Percentiles rank a stretch among this genome's conserved stretches.
Conservation (phyloP, 2,888 invertebrate genomes). For the Drosophila rubida region DNA sequence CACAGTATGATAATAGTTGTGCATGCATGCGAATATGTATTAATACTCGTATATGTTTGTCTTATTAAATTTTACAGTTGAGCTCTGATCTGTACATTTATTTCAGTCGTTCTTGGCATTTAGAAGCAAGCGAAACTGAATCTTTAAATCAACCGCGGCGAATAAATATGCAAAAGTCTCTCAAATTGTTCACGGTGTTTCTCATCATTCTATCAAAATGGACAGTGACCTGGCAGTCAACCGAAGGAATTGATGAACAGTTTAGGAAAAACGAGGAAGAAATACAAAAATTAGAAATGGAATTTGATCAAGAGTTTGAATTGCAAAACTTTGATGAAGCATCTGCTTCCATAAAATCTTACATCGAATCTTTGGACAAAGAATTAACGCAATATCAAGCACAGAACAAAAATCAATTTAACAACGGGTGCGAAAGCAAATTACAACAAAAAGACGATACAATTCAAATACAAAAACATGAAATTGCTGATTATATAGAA, state of each 20-base stretch:
- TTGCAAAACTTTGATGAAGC: not conserved
- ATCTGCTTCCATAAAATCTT: not conserved
- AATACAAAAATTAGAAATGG: not conserved
- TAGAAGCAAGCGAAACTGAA: not conserved
- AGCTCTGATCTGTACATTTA: no score
- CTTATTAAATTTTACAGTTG: not conserved
- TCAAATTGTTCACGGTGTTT: not conserved
- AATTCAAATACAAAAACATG: not conserved
- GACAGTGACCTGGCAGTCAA: not conserved
- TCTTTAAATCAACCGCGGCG: not conserved
- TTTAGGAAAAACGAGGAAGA: not conserved
- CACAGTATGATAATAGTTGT: not conserved
- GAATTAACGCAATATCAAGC: not conserved
- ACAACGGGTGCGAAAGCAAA: not conserved
- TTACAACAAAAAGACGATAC: not conserved
- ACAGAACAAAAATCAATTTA: not conserved
- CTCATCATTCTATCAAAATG: not conserved
- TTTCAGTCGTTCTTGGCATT: not conserved
- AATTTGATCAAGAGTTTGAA: not conserved
- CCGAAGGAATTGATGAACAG: not conserved
- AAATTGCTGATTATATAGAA: not conserved
- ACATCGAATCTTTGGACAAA: not conserved
- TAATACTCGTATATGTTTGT: no score
- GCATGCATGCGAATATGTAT: no score
- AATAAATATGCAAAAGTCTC: conserved; percentile 17